Evolutionary conservation across 2,888 invertebrate species (phyloP).

Genomic region (Tanytarsus gracilentus): DNA sequence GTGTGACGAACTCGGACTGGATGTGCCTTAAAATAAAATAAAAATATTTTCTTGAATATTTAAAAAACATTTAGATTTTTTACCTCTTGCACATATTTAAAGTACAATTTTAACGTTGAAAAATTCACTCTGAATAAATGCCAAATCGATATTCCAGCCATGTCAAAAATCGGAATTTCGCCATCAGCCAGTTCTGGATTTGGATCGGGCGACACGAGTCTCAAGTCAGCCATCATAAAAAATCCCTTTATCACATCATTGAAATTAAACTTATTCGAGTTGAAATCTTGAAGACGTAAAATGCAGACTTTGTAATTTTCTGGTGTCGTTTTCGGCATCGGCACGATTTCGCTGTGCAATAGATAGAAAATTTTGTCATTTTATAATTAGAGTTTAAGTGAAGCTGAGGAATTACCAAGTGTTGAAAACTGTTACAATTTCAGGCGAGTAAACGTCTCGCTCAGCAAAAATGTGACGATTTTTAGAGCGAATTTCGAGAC

Average conservation of each 20-base stretch:
- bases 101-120: slow-evolving; percentile 56
- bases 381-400: slow-evolving; percentile 24
- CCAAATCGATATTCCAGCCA: slow-evolving; percentile 53
- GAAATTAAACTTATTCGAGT: slow-evolving; percentile 56
- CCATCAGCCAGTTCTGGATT: slow-evolving; percentile 48
- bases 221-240: slow-evolving; percentile 62
- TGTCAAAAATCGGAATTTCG: slow-evolving; percentile 63
- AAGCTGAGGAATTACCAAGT: slow-evolving; percentile 46
- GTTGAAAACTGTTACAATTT: slow-evolving; percentile 48
- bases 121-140: slow-evolving; percentile 56
- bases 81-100: slow-evolving; percentile 58
- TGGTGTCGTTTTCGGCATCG: slow-evolving; percentile 55
- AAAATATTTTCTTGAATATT: not conserved
- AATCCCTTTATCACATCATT: slow-evolving; percentile 58
- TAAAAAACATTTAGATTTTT: not conserved
- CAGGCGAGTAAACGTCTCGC: slow-evolving; percentile 48
- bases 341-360: slow-evolving; percentile 49
- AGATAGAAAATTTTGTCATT: not conserved
- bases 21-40: slow-evolving; percentile 53
- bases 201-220: slow-evolving; percentile 51
- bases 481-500: slow-evolving; percentile 51
- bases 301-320: slow-evolving; percentile 59
- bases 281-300: slow-evolving; percentile 53
- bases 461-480: slow-evolving; percentile 54
- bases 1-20: slow-evolving; percentile 57